phyloP scores from a whole-genome alignment of 2,888 invertebrate genomes.

The Scaptomyza polygonia region DNA sequence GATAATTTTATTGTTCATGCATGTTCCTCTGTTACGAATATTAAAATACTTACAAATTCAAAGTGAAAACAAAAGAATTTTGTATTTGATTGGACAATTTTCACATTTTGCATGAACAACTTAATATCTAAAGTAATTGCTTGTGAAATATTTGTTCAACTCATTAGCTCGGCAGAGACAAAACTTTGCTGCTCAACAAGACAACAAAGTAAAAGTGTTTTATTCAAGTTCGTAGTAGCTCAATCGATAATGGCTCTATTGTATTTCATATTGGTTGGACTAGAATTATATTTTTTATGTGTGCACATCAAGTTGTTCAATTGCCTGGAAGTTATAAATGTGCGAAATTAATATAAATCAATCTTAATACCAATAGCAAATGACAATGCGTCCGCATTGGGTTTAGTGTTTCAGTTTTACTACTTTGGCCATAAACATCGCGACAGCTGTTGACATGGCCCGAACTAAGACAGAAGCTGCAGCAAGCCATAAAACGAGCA shows the following conservation, averaged over 20 bases:
- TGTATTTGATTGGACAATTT: constrained; percentile 41
- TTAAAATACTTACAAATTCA: not conserved
- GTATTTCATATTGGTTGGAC: not conserved
- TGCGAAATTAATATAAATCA: constrained; percentile 76
- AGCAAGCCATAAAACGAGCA: constrained; percentile 61
- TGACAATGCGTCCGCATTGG: constrained; percentile 5
- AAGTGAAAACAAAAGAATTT: constrained; percentile 5
- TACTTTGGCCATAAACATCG: constrained; percentile 25
- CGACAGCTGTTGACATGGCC: constrained; percentile 59
- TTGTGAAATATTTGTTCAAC: too few relatives aligned
- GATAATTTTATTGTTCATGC: constrained; percentile 2
- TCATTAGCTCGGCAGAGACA: not conserved
- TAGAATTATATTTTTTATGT: too few relatives aligned
- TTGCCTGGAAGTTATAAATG: constrained; percentile 73
- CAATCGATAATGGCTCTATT: not conserved
- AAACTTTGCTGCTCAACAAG: too few relatives aligned
- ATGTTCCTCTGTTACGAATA: not conserved
- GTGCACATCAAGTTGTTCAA: constrained; percentile 33
- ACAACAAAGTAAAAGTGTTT: not conserved
- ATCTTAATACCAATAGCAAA: constrained; percentile 36
- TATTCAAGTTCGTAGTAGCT: not conserved
- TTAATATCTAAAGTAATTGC: not conserved
- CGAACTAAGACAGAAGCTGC: constrained; percentile 3
- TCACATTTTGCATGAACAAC: too few relatives aligned
- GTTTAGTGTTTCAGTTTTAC: constrained; percentile 61